Evolutionary conservation across 2,113 vertebrate species (phyloP).

Genomic region (Myotis lucifugus): DNA sequence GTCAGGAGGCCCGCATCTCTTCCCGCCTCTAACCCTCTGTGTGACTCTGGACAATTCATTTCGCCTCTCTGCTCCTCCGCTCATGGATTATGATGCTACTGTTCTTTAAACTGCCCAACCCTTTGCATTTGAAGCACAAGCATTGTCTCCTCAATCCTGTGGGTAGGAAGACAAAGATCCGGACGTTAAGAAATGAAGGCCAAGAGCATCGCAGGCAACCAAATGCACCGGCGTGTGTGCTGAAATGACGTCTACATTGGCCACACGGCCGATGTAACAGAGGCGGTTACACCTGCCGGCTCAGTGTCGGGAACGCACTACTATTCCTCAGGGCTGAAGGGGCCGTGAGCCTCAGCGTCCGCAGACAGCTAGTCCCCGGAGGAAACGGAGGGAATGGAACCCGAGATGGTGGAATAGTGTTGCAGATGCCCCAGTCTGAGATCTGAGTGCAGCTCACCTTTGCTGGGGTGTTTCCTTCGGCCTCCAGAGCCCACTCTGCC

Average conservation of each 20-base stretch:
- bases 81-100: neutral
- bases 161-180: neutral
- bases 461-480: neutral
- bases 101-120: neutral
- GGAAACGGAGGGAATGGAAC: neutral
- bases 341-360: neutral
- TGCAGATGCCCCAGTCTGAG: neutral
- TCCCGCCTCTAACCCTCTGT: neutral
- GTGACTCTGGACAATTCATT: neutral
- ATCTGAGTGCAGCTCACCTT: neutral
- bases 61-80: neutral
- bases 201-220: neutral
- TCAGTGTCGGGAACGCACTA: neutral
- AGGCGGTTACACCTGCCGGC: neutral
- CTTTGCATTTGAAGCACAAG: neutral
- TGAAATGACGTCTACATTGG: neutral
- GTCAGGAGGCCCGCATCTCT: neutral
- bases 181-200: neutral
- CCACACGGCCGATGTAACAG: neutral
- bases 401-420: neutral
- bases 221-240: neutral
- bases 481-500: neutral
- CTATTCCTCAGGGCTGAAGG: neutral
- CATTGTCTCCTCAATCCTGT: neutral
- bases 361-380: neutral